A percentile compares a stretch with the other conserved stretches of the same genome.
phyloP scores from a whole-genome alignment of 2,888 invertebrate species.

The Noctuana brunneofusca region DNA sequence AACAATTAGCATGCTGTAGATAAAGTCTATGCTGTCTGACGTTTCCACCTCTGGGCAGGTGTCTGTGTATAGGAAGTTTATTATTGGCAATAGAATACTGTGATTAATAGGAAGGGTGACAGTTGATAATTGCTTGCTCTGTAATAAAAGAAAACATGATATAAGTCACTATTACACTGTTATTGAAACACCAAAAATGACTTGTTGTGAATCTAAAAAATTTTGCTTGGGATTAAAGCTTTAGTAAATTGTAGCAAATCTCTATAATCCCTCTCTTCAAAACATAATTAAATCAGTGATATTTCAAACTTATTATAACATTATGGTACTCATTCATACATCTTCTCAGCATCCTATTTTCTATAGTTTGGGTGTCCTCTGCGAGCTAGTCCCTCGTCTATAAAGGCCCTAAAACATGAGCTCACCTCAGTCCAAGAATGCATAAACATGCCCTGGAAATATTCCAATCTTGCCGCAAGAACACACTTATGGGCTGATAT shows the following conservation, averaged over 20 bases:
- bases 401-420: not conserved
- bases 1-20: conserved; percentile 89
- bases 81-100: conserved; percentile 84
- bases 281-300: too few relatives aligned
- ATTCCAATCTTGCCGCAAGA: conserved; percentile 91
- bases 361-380: too few relatives aligned
- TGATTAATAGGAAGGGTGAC: conserved; percentile 84
- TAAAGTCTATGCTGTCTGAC: conserved; percentile 86
- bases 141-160: conserved; percentile 50
- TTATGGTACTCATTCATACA: too few relatives aligned
- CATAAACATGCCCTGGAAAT: conserved; percentile 92
- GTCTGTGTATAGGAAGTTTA: conserved; percentile 91
- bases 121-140: conserved; percentile 78
- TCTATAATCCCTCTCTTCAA: too few relatives aligned
- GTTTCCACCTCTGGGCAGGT: conserved; percentile 82
- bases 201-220: too few relatives aligned
- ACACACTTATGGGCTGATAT: conserved; percentile 91
- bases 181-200: too few relatives aligned
- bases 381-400: too few relatives aligned
- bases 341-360: too few relatives aligned
- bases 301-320: too few relatives aligned
- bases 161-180: not conserved
- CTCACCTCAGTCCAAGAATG: conserved; percentile 89
- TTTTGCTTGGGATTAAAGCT: too few relatives aligned
- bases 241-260: too few relatives aligned